phyloP scores from a whole-genome alignment of 2,113 vertebrate species.

The Jacana jacana region DNA sequence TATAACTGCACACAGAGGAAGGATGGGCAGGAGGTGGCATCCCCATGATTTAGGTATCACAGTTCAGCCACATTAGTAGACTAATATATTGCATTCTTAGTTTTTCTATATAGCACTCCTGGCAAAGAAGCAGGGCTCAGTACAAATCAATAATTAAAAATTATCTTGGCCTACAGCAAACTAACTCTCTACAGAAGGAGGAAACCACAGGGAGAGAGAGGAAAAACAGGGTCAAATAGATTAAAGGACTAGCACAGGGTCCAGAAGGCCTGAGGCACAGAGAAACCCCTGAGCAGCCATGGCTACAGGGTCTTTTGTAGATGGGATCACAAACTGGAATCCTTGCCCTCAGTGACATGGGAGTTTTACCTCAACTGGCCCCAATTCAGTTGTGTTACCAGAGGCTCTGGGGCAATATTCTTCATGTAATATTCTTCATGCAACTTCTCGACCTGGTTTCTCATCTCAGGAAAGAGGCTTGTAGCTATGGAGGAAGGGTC shows the following conservation, averaged over 20 bases:
- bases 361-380: not conserved
- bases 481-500: not conserved
- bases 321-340: not conserved
- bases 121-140: slow-evolving; percentile 1
- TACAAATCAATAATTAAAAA: slow-evolving; percentile 53
- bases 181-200: not conserved
- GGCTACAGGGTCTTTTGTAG: not conserved
- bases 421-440: not conserved
- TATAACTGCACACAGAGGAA: not conserved
- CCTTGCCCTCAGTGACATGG: not conserved
- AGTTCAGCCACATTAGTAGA: not conserved
- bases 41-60: slow-evolving; percentile 31
- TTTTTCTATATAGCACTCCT: not conserved
- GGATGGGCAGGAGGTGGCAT: not conserved
- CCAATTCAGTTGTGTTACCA: not conserved
- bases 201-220: not conserved
- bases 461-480: not conserved
- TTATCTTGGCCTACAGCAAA: slow-evolving; percentile 10
- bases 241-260: not conserved
- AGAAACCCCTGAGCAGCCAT: not conserved
- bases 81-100: slow-evolving; percentile 9
- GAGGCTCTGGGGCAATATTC: not conserved
- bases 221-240: slow-evolving; percentile 6
- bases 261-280: not conserved
- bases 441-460: not conserved